A percentile compares a stretch with the other conserved stretches of the same genome.
Conservation (phyloP, 1,140 invertebrate genomes). For the Campoletis sonorensis region DNA sequence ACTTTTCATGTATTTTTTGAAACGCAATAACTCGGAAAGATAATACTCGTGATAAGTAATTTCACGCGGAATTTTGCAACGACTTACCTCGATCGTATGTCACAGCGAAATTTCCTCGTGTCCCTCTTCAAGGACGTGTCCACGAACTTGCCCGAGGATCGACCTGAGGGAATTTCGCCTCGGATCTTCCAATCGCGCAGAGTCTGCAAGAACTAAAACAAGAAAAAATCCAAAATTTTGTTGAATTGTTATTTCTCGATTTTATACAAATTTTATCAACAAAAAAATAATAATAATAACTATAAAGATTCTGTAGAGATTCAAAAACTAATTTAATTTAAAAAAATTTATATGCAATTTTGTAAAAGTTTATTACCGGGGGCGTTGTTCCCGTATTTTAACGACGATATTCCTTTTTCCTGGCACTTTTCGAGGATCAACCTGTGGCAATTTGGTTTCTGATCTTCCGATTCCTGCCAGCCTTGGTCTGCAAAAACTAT, state of each 20-base stretch:
- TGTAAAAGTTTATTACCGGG: constrained; percentile 50
- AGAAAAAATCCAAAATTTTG: neutral
- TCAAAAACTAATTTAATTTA: neutral
- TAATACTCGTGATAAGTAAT: neutral
- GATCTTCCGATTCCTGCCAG: constrained; percentile 72
- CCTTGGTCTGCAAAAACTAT: constrained; percentile 67
- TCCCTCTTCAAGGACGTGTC: constrained; percentile 24
- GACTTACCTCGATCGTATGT: neutral
- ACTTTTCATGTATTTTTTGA: neutral
- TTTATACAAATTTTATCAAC: neutral
- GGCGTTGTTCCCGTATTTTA: constrained; percentile 47
- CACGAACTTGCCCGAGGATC: constrained; percentile 32
- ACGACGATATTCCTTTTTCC: constrained; percentile 29
- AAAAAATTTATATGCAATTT: neutral
- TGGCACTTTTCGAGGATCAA: constrained; percentile 65
- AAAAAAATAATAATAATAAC: neutral
- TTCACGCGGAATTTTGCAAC: neutral
- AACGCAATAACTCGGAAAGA: neutral
- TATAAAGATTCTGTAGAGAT: neutral
- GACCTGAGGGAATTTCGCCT: constrained; percentile 42
- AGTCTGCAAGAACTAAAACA: constrained; percentile 18
- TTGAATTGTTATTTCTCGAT: neutral
- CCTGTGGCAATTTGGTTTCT: constrained; percentile 72
- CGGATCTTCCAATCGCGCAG: constrained; percentile 36
- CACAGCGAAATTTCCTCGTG: neutral